Evolutionary conservation across 2,113 vertebrate genomes (phyloP).

Genomic region (Hypomesus transpacificus): DNA sequence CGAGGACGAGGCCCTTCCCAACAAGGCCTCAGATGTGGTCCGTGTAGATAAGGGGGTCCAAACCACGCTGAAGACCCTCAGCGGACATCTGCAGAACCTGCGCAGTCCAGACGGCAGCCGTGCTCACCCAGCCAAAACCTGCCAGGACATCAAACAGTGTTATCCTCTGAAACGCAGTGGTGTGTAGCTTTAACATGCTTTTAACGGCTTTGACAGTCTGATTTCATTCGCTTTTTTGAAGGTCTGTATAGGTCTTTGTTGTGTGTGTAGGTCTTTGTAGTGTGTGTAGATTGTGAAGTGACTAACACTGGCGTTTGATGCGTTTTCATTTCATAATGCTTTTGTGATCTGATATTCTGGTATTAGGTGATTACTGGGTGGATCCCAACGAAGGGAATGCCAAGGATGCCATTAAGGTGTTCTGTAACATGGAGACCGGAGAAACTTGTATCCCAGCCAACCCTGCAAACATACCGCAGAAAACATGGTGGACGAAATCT

Average conservation of each 20-base stretch:
- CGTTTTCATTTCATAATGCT: not conserved
- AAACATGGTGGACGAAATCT: conserved; percentile 89
- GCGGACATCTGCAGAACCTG: conserved; percentile 87
- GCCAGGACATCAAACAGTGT: conserved; percentile 89
- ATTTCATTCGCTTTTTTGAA: not conserved
- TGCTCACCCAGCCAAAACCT: conserved; percentile 88
- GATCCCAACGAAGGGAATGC: conserved; percentile 93
- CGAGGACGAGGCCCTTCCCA: conserved; percentile 85
- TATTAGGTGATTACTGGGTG: conserved; percentile 91
- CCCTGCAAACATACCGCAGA: conserved; percentile 80
- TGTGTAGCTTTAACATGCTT: conserved; percentile 54
- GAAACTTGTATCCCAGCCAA: conserved; percentile 92
- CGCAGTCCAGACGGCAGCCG: conserved; percentile 89
- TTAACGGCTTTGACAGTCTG: not conserved
- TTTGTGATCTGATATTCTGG: not conserved
- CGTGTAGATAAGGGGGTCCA: conserved; percentile 82
- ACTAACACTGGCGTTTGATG: not conserved
- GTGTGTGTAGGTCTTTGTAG: not conserved
- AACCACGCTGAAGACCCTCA: conserved; percentile 86
- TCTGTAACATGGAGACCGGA: conserved; percentile 93
- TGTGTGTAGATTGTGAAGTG: not conserved
- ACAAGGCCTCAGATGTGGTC: conserved; percentile 57
- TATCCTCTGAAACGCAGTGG: conserved; percentile 87
- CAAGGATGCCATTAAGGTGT: conserved; percentile 92
- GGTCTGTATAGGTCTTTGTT: not conserved